These are phyloP conservation scores for Orientallactaga bullata DNA, from an alignment of 2,113 vertebrate genomes.

Conservation along the genomic window DNA sequence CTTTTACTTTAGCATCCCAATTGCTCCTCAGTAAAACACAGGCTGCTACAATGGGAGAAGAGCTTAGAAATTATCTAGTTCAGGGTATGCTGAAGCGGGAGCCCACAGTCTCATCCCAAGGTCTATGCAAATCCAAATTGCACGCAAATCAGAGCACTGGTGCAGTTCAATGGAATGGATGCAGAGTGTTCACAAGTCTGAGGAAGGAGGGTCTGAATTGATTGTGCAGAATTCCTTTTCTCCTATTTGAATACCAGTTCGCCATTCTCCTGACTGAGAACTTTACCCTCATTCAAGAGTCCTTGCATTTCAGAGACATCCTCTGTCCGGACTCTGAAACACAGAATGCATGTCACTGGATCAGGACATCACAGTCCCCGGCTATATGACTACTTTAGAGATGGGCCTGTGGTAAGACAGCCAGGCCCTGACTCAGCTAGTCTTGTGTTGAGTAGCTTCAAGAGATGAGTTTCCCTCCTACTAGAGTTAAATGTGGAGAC, in stretches of 20 bases:
- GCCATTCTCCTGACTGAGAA: background rate
- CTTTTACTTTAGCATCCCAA: background rate
- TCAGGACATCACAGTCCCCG: background rate
- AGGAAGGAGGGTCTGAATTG: background rate
- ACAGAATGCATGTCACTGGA: background rate
- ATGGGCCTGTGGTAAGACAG: background rate
- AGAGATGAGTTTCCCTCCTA: background rate
- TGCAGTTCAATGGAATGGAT: background rate
- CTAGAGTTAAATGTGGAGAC: background rate
- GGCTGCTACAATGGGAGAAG: background rate
- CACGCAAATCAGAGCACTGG: background rate
- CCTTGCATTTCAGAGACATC: background rate
- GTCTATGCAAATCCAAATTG: background rate
- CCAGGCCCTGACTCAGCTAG: background rate
- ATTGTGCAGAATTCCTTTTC: background rate
- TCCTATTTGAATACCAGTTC: background rate
- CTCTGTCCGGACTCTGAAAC: background rate
- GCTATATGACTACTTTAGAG: background rate
- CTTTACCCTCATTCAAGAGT: background rate
- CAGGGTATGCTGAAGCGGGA: background rate
- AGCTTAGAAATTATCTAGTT: background rate
- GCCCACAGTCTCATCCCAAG: background rate
- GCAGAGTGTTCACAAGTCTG: background rate
- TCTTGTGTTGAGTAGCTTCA: background rate
- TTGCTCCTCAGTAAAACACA: background rate